phyloP scores from a whole-genome alignment of 2,113 vertebrate genomes.

The Xiphophorus maculatus region DNA sequence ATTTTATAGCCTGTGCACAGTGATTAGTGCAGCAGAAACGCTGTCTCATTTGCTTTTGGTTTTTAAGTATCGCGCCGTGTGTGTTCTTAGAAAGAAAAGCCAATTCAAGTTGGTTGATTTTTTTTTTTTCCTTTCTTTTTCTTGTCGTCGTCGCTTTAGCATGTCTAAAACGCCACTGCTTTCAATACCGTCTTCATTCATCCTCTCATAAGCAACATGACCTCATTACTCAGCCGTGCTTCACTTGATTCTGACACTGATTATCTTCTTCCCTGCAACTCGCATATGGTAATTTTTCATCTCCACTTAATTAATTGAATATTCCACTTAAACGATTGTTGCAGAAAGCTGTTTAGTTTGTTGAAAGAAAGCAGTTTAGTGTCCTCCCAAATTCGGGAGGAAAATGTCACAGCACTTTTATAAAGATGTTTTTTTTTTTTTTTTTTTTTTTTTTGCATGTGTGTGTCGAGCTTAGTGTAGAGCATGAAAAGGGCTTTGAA shows the following conservation, averaged over 20 bases:
- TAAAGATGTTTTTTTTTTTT: constrained; percentile 1
- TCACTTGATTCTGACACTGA: constrained; percentile 50
- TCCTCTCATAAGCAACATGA: constrained; percentile 46
- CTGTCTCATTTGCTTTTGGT: constrained; percentile 46
- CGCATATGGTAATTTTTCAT: constrained; percentile 22
- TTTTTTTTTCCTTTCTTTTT: not conserved
- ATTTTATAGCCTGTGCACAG: constrained; percentile 46
- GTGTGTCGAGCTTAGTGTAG: constrained; percentile 15
- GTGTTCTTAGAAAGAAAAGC: constrained; percentile 40
- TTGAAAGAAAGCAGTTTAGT: constrained; percentile 7
- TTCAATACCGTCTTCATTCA: constrained; percentile 43
- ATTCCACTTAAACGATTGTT: not conserved
- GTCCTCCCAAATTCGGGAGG: not conserved
- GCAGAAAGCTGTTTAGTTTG: constrained; percentile 8
- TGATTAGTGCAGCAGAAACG: constrained; percentile 49
- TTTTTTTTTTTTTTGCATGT: no score
- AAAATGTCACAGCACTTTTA: constrained; percentile 12
- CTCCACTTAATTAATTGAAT: constrained; percentile 15
- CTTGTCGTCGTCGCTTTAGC: not conserved
- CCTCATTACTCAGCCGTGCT: constrained; percentile 54
- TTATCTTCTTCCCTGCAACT: constrained; percentile 43
- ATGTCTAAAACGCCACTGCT: constrained; percentile 41
- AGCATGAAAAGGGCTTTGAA: constrained; percentile 35
- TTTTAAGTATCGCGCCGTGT: constrained; percentile 15
- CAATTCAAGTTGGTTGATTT: constrained; percentile 16